These are phyloP conservation scores for Toxotes lorentzi DNA, from an alignment of 2,797 vertebrate species.

Conservation along the genomic window DNA sequence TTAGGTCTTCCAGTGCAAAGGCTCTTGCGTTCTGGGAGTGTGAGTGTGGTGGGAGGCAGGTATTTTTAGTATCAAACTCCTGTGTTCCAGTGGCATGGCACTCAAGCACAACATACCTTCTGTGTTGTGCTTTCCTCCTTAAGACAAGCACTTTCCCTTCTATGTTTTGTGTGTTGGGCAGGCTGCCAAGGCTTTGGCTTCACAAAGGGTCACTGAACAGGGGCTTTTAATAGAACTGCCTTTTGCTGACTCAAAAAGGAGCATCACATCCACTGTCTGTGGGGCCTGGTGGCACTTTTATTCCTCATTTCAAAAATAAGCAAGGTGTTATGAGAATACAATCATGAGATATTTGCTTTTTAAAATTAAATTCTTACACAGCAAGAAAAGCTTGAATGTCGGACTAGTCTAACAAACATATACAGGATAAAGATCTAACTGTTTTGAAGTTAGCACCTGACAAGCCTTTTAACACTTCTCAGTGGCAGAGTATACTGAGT, in stretches of 20 bases:
- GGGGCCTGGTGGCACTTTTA: slow-evolving; percentile 14
- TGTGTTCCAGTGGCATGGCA: slow-evolving; percentile 78
- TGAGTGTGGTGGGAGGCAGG: slow-evolving; percentile 67
- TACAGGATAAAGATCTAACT: too few relatives aligned
- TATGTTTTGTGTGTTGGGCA: slow-evolving; percentile 69
- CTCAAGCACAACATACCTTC: slow-evolving; percentile 81
- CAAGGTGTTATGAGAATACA: slow-evolving; percentile 10
- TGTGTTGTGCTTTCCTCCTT: slow-evolving; percentile 82
- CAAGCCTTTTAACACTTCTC: too few relatives aligned
- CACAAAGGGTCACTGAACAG: slow-evolving; percentile 73
- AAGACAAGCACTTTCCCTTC: slow-evolving; percentile 77
- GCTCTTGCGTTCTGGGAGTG: slow-evolving; percentile 71
- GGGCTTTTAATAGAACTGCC: slow-evolving; percentile 69
- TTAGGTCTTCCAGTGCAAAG: slow-evolving; percentile 67
- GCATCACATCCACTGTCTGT: slow-evolving; percentile 18
- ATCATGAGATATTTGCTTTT: background rate
- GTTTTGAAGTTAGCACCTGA: too few relatives aligned
- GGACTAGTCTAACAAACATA: background rate
- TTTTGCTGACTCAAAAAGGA: slow-evolving; percentile 65
- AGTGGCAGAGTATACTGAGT: too few relatives aligned
- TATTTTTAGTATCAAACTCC: slow-evolving; percentile 84
- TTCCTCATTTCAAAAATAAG: background rate
- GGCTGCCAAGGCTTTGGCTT: slow-evolving; percentile 68
- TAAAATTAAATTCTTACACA: background rate
- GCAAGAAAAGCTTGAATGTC: background rate